phyloP scores from a whole-genome alignment of 2,888 invertebrate species.

The Drosophila rellima region DNA sequence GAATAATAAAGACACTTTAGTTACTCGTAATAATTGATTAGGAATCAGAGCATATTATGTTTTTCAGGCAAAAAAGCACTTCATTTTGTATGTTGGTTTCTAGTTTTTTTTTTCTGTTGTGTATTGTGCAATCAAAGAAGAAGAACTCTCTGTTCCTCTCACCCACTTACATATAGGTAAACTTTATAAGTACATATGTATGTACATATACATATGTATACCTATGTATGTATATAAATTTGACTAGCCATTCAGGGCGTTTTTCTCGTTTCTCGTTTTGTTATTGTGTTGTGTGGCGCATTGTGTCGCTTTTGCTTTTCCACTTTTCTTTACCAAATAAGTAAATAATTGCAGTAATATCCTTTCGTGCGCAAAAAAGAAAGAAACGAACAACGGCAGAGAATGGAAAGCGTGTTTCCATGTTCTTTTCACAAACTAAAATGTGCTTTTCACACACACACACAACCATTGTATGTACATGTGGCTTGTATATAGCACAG shows the following conservation, averaged over 20 bases:
- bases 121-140: conserved; percentile 50
- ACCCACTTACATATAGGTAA: conserved; percentile 27
- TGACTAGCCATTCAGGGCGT: conserved; percentile 50
- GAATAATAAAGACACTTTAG: conserved; percentile 11
- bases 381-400: conserved; percentile 68
- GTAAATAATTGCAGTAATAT: conserved; percentile 82
- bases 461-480: conserved; percentile 44
- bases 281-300: conserved; percentile 60
- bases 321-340: conserved; percentile 77
- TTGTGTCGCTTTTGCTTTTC: conserved; percentile 64
- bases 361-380: conserved; percentile 76
- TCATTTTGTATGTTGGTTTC: conserved; percentile 34
- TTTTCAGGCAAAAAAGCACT: conserved; percentile 36
- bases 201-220: conserved; percentile 23
- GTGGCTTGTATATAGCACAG: conserved; percentile 64
- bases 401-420: conserved; percentile 80
- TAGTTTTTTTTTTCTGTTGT: conserved; percentile 27
- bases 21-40: conserved; percentile 42
- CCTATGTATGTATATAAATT: conserved; percentile 48
- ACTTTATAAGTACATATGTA: conserved; percentile 25
- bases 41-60: conserved; percentile 26
- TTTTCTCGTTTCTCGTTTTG: conserved; percentile 50
- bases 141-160: conserved; percentile 7
- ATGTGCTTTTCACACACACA: conserved; percentile 68
- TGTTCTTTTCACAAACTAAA: conserved; percentile 78